Conservation (phyloP, 1,140 invertebrate genomes). For the Aphelenchoides avenae region DNA sequence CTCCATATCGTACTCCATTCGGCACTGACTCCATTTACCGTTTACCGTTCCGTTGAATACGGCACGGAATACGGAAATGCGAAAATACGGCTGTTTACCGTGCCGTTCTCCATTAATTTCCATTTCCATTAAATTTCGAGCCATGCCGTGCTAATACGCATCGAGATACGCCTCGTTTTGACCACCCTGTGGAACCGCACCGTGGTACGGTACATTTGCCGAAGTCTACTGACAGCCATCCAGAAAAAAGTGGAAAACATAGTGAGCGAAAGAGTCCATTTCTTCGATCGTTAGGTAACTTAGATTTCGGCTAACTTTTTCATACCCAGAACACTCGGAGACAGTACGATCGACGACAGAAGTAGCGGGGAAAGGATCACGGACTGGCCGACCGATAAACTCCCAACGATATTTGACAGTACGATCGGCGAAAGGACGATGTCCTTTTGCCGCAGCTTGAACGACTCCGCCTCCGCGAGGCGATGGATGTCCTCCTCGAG, state of each 20-base stretch:
- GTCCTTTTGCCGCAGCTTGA: slow-evolving; percentile 38
- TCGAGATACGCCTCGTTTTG: too few relatives aligned
- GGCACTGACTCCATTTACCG: too few relatives aligned
- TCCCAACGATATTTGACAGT: slow-evolving; percentile 2
- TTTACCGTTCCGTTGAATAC: too few relatives aligned
- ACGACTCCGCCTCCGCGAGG: slow-evolving; percentile 27
- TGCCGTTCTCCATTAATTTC: too few relatives aligned
- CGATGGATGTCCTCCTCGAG: slow-evolving; percentile 34
- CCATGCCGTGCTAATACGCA: too few relatives aligned
- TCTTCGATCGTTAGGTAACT: slow-evolving; percentile 3
- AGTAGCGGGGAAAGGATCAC: background rate
- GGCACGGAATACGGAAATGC: too few relatives aligned
- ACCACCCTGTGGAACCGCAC: too few relatives aligned
- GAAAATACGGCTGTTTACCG: too few relatives aligned
- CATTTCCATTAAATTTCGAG: too few relatives aligned
- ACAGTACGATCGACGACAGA: slow-evolving; percentile 19
- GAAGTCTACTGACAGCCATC: too few relatives aligned
- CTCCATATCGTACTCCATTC: too few relatives aligned
- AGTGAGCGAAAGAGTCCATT: background rate
- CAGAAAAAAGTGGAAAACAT: slow-evolving; percentile 5
- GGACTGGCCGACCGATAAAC: background rate
- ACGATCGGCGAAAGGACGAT: slow-evolving; percentile 16
- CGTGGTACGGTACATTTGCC: too few relatives aligned
- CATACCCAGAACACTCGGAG: background rate
- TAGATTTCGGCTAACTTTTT: slow-evolving; percentile 7